Evolutionary conservation across 1,140 invertebrate genomes (phyloP), one percentile per base, ranked within the genome.

Genomic region (Phocides pigmalion): DNA sequence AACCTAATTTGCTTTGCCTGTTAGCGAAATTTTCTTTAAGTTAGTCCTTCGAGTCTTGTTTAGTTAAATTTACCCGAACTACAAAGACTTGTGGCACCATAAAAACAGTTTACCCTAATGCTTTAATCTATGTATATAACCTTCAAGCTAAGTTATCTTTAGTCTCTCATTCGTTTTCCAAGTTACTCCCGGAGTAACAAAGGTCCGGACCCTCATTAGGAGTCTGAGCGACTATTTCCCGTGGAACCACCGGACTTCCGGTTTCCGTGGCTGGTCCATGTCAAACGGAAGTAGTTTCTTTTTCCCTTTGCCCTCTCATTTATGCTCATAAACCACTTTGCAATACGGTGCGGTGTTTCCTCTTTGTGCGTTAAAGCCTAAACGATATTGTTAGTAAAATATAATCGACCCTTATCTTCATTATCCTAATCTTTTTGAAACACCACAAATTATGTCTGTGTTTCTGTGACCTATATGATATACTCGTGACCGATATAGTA

Each of bases 171-270:
- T 56, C 42, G n/a, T 14, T 41, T 54, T 3, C 37, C 51, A 5
- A 41, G 35, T 25, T 42, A 53, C 66, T 15, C 41, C 19, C n/a
- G n/a, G n/a, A n/a, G n/a, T n/a, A n/a, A n/a, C n/a, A n/a, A n/a
- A n/a, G n/a, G n/a, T n/a, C 19, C 37, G 32, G 62, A 47, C 49
- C 64, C 70, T 79, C 76, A 71, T 78, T 78, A 78, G 62, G 59
- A 56, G 44, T 59, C 39, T 62, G 64, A 71, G 66, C 70, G 66
- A 47, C 70, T 75, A 76, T 79, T 79, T 75, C 73, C 76, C 62
- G 70, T 39, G 12, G 42, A 50, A 20, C 62, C 53, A 67, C 19
- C 68, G 70, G 70, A 79, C 53, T 32, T 79, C 76, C 69, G 66
- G 70, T 62, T 75, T 79, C 76, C 72, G 70, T 47, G 39, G 54